Evolutionary conservation across 1,140 invertebrate species (phyloP).

Genomic region (Phenacoccus solenopsis): DNA sequence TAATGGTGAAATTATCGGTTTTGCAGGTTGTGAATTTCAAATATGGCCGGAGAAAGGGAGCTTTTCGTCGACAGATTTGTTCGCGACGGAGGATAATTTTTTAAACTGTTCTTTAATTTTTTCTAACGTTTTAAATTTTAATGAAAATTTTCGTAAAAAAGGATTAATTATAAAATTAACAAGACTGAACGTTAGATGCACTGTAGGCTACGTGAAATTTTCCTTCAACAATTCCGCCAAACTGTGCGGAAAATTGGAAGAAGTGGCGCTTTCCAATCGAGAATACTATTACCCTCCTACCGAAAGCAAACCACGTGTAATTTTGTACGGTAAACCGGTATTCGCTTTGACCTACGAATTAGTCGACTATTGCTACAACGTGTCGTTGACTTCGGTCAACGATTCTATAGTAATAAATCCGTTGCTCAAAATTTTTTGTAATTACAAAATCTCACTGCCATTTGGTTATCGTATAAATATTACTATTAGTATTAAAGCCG

Average conservation of each 20-base stretch:
- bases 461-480: slow-evolving; percentile 42
- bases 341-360: slow-evolving; percentile 44
- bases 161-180: slow-evolving; percentile 43
- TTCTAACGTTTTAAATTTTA: not conserved
- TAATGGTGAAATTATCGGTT: no score
- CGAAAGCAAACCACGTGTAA: slow-evolving; percentile 33
- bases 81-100: not conserved
- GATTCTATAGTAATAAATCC: slow-evolving; percentile 44
- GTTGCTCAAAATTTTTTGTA: slow-evolving; percentile 37
- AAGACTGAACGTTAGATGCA: slow-evolving; percentile 48
- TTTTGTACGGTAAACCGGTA: slow-evolving; percentile 36
- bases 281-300: slow-evolving; percentile 39
- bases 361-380: slow-evolving; percentile 50
- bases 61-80: slow-evolving; percentile 4
- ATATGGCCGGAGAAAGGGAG: not conserved
- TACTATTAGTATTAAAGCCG: not conserved
- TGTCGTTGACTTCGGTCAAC: slow-evolving; percentile 41
- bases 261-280: slow-evolving; percentile 38
- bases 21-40: slow-evolving; percentile 6
- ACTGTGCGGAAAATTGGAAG: slow-evolving; percentile 46
- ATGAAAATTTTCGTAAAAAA: not conserved
- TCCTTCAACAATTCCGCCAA: not conserved
- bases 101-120: not conserved
- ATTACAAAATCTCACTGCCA: slow-evolving; percentile 46
- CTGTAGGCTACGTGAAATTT: slow-evolving; percentile 36